Conservation (phyloP, 2,113 vertebrate genomes). For the Callionymus lyra region DNA sequence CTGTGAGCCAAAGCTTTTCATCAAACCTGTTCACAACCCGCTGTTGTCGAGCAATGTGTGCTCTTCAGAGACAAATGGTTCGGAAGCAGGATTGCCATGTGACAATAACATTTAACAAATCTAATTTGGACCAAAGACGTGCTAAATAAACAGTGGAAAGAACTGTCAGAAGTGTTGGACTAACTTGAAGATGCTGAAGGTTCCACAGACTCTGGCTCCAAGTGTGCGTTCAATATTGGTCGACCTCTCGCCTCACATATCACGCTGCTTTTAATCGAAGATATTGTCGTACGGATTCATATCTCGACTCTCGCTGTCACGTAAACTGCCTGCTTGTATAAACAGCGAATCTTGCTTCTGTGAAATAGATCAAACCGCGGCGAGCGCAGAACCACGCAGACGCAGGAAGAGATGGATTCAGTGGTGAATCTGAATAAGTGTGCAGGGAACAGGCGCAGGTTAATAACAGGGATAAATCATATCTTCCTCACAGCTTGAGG, state of each 20-base stretch:
- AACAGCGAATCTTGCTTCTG: conserved; percentile 42
- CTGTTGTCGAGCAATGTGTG: no score
- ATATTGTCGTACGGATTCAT: conserved; percentile 37
- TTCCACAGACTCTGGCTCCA: background rate
- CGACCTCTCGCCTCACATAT: conserved; percentile 10
- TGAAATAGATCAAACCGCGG: conserved; percentile 37
- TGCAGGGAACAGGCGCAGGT: conserved; percentile 42
- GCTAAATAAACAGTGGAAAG: no score
- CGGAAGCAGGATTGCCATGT: no score
- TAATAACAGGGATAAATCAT: conserved; percentile 59
- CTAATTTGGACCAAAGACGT: no score
- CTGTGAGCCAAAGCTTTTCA: background rate
- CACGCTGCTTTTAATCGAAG: conserved; percentile 38
- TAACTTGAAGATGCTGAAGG: no score
- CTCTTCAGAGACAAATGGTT: no score
- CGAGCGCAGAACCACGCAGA: conserved; percentile 13
- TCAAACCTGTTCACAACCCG: no score
- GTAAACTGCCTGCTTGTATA: conserved; percentile 20
- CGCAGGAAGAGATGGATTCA: conserved; percentile 36
- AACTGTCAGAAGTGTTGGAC: no score
- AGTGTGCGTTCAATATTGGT: conserved; percentile 3
- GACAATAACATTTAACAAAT: no score
- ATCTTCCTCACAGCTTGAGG: conserved; percentile 40
- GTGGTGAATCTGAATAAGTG: conserved; percentile 46
- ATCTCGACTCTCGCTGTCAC: conserved; percentile 11